phyloP scores from a whole-genome alignment of 2,888 invertebrate genomes.

The Fragum whitleyi region DNA sequence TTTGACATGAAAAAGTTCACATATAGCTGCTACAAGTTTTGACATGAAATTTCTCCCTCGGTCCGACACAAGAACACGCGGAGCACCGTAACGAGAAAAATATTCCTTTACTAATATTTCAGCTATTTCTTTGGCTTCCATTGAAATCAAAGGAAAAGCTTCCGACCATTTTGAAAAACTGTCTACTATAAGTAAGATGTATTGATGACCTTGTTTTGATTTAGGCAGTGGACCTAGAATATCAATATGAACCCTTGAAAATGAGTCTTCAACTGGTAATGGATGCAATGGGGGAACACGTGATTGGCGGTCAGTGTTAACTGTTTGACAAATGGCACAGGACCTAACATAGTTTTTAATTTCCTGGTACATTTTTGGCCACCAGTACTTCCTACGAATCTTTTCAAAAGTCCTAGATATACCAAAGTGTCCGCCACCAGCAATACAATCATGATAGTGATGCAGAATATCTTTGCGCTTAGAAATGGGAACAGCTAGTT shows the following conservation, averaged over 20 bases:
- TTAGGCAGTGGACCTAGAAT: slow-evolving; percentile 35
- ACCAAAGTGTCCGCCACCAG: slow-evolving; percentile 38
- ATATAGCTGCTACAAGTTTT: slow-evolving; percentile 51
- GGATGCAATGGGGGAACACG: slow-evolving; percentile 32
- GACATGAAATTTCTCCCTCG: slow-evolving; percentile 61
- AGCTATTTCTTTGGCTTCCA: slow-evolving; percentile 59
- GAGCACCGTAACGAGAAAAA: slow-evolving; percentile 57
- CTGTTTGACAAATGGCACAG: slow-evolving; percentile 41
- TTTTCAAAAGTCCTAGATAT: slow-evolving; percentile 28
- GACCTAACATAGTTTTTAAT: slow-evolving; percentile 31
- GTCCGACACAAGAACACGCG: slow-evolving; percentile 41
- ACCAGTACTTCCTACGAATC: too few species aligned
- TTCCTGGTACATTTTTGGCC: too few species aligned
- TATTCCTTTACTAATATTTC: slow-evolving; percentile 49
- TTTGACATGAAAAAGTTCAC: slow-evolving; percentile 58
- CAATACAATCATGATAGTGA: slow-evolving; percentile 39
- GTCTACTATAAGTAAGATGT: too few species aligned
- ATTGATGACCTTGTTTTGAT: slow-evolving; percentile 35
- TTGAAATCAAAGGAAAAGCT: slow-evolving; percentile 57
- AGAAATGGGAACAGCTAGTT: slow-evolving; percentile 31
- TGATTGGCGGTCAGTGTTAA: not conserved
- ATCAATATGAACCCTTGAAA: too few species aligned
- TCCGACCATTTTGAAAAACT: too few species aligned
- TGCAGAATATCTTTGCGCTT: slow-evolving; percentile 23
- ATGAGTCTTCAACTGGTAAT: too few species aligned